phyloP scores from a whole-genome alignment of 2,797 vertebrate species.

The Menidia menidia region DNA sequence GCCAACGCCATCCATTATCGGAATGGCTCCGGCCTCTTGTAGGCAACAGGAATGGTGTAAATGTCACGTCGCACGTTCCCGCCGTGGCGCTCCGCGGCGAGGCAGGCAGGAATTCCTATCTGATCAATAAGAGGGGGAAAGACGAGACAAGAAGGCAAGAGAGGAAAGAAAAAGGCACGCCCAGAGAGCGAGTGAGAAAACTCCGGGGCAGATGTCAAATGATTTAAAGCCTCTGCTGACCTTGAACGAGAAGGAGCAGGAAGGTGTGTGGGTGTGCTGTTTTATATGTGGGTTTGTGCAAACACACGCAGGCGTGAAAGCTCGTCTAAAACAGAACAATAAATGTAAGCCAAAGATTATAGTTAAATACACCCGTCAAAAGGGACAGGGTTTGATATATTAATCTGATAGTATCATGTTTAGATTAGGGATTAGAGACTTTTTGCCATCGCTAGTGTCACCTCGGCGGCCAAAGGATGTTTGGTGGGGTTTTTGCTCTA shows the following conservation, averaged over 20 bases:
- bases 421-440: neutral
- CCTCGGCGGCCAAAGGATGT: neutral
- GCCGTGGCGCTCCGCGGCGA: slow-evolving; percentile 64
- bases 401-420: no score
- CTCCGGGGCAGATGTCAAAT: slow-evolving; percentile 30
- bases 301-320: slow-evolving; percentile 13
- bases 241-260: slow-evolving; percentile 52
- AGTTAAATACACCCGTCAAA: no score
- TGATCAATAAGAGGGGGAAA: slow-evolving; percentile 41
- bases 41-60: slow-evolving; percentile 49
- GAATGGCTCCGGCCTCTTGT: slow-evolving; percentile 49
- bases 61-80: slow-evolving; percentile 65
- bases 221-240: slow-evolving; percentile 62
- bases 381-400: no score
- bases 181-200: slow-evolving; percentile 35
- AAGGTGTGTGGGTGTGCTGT: slow-evolving; percentile 22
- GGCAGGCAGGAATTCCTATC: slow-evolving; percentile 57
- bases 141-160: slow-evolving; percentile 16
- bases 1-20: slow-evolving; percentile 65
- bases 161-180: slow-evolving; percentile 28
- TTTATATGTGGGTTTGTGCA: slow-evolving; percentile 20
- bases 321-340: neutral
- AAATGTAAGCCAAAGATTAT: no score
- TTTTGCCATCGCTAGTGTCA: neutral
- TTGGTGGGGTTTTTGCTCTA: neutral